Conservation (phyloP, 2,113 vertebrate genomes). For the Xyrauchen texanus region DNA sequence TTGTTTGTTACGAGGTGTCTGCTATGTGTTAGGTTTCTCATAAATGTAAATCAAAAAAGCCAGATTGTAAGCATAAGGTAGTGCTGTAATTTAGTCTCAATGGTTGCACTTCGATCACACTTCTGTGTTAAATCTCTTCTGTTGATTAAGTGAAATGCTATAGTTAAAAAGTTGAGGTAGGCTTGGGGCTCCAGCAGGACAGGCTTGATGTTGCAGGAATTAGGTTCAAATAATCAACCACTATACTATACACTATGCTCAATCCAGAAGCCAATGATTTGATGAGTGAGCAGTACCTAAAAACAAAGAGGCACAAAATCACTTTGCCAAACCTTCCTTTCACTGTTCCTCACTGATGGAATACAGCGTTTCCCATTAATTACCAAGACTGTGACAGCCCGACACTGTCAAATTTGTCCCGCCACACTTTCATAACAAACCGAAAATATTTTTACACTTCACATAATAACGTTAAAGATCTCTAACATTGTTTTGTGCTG, state of each 20-base stretch:
- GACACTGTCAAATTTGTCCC: no score
- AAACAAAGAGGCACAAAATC: no score
- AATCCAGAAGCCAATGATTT: not conserved
- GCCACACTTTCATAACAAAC: no score
- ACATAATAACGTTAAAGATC: no score
- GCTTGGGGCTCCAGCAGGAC: not conserved
- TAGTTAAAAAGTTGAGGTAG: constrained; percentile 22
- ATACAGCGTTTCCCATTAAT: no score
- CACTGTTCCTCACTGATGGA: no score
- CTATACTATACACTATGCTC: not conserved
- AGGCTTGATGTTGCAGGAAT: not conserved
- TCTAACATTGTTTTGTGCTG: no score
- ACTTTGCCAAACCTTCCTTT: no score
- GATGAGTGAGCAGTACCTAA: no score
- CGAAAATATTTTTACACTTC: no score
- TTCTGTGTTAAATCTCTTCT: constrained; percentile 7
- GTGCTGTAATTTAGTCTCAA: constrained; percentile 38
- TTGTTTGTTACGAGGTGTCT: constrained; percentile 40
- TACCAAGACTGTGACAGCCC: no score
- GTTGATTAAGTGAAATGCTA: constrained; percentile 29
- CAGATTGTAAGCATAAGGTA: constrained; percentile 18
- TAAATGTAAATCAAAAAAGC: not conserved
- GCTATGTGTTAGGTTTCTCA: constrained; percentile 5
- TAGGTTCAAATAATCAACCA: not conserved
- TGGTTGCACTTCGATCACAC: constrained; percentile 9